Conservation (phyloP, 1,140 invertebrate genomes). For the Nymphalis io region DNA sequence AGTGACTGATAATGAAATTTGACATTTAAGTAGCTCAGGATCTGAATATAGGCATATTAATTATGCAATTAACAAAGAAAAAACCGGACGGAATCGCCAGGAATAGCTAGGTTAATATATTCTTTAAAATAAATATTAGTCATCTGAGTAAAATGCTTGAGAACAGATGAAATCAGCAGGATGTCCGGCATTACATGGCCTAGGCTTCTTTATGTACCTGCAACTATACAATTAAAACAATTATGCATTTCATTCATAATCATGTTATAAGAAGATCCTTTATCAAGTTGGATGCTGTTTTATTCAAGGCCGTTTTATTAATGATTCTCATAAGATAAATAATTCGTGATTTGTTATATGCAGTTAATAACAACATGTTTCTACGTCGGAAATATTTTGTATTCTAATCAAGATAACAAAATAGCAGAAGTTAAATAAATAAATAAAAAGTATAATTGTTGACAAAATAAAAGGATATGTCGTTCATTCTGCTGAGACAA, state of each 20-base stretch:
- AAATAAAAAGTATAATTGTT: too few relatives aligned
- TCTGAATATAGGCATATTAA: too few relatives aligned
- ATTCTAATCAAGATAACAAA: not conserved
- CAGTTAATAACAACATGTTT: constrained; percentile 18
- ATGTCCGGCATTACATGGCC: constrained; percentile 27
- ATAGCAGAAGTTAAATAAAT: too few relatives aligned
- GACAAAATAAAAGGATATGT: too few relatives aligned
- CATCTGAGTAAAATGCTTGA: not conserved
- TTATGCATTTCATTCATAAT: constrained; percentile 14
- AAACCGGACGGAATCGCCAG: too few relatives aligned
- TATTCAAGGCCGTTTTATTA: constrained; percentile 8
- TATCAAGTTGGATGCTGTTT: constrained; percentile 3
- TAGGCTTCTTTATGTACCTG: not conserved
- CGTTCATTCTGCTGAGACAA: too few relatives aligned
- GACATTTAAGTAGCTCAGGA: too few relatives aligned
- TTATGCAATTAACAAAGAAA: too few relatives aligned
- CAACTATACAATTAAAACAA: constrained; percentile 25
- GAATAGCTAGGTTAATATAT: too few relatives aligned
- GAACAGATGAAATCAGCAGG: constrained; percentile 30
- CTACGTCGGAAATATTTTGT: not conserved
- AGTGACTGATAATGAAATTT: too few relatives aligned
- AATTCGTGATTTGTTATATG: constrained; percentile 6
- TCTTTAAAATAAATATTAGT: too few relatives aligned
- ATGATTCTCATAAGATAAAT: constrained; percentile 10
- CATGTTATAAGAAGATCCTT: not conserved